Evolutionary conservation across 2,888 invertebrate species (phyloP), one percentile per base, ranked within the genome.

Genomic region (Lingula anatina): DNA sequence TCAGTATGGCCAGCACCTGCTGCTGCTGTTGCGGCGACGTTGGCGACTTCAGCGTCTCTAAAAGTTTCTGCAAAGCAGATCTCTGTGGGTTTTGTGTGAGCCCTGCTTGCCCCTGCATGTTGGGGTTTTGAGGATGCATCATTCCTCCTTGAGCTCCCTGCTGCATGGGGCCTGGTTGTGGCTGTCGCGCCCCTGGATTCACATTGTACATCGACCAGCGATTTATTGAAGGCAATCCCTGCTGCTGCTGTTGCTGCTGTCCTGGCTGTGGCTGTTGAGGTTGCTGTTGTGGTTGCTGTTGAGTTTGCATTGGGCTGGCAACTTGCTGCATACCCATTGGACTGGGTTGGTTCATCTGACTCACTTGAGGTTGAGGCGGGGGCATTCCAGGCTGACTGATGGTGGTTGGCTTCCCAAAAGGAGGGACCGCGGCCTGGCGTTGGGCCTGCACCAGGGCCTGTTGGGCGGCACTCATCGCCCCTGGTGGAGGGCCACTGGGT

Each of bases 21-120:
- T 88, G 88, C 71, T 95, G 94, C 73, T 95, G 94, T 71, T 94
- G 91, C 59, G 88, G 89, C 44, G 90, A 88, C 64, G 87, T 87
- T 46, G 94, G 93, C 64, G 89, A 90, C 64, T 90, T 86, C 46
- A 97, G 82, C 53, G 92, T 92, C 66, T 87, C 86, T 85, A 95
- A 87, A 23, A 96, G 84, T 76, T 91, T 77, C 44, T 76, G 73
- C 26, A 79, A 59, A 23, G 75, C 75, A 23, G 60, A 57, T 28
- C 51, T 61, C 28, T 46, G 21, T 27, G 38, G 41, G 20, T 26
- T 20, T 31, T 37, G 46, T 27, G 55, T 54, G 55, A 62, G 43
- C 47, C 50, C 51, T 58, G 53, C 40, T n/a, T n/a, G n/a, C 55
- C 52, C 47, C 26, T 44, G 44, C 31, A 46, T 45, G 5, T 41